Evolutionary conservation across 2,113 vertebrate genomes (phyloP).

Genomic region (Lasiurus borealis): DNA sequence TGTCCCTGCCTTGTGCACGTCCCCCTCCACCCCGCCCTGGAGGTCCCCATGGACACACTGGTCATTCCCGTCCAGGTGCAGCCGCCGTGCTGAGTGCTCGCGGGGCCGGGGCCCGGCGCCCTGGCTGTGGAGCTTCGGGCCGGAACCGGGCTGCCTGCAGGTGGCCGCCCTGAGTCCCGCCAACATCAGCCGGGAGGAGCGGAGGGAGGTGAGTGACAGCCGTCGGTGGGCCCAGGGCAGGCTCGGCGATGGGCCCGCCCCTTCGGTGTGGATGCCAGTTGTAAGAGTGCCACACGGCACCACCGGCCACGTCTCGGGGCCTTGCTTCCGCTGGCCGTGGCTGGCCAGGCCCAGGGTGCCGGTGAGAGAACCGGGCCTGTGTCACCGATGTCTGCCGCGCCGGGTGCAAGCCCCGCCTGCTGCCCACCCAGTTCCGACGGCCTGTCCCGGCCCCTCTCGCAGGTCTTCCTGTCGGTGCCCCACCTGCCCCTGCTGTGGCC

Average conservation of each 20-base stretch:
- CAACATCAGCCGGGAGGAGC: conserved; percentile 95
- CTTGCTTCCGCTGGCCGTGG: not conserved
- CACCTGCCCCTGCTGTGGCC: conserved; percentile 90
- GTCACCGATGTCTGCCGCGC: not conserved
- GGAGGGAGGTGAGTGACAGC: conserved; percentile 90
- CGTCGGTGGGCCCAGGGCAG: not conserved
- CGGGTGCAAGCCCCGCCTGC: not conserved
- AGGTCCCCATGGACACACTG: not conserved
- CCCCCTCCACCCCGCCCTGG: not conserved
- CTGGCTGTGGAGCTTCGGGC: conserved; percentile 98
- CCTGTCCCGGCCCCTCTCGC: conserved; percentile 63
- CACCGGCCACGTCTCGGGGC: not conserved
- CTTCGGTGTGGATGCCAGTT: not conserved
- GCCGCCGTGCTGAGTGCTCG: conserved; percentile 89
- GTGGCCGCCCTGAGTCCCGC: conserved; percentile 91
- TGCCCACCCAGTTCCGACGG: not conserved
- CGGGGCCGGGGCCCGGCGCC: conserved; percentile 89
- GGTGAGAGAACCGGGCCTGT: not conserved
- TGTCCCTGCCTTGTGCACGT: not conserved
- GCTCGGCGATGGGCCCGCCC: not conserved
- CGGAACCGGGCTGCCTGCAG: conserved; percentile 91
- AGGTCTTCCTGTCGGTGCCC: conserved; percentile 93
- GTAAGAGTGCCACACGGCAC: not conserved
- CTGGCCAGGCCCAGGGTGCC: not conserved
- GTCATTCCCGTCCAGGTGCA: conserved; percentile 88